These are phyloP conservation scores for Lysandra bellargus DNA, from an alignment of 2,888 invertebrate genomes.

Conservation along the genomic window DNA sequence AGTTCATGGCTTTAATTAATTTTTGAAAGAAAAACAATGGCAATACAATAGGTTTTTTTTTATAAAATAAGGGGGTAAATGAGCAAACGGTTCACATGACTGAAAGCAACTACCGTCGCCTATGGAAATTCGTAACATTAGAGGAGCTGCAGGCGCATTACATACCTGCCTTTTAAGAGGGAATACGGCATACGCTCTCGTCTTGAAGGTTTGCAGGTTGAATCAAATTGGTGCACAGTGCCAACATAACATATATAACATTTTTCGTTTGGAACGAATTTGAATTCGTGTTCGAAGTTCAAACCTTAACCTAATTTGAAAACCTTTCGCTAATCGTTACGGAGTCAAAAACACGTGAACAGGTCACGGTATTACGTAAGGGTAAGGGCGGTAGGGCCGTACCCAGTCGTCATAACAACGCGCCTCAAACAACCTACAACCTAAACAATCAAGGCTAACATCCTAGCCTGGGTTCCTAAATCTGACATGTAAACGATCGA, in stretches of 20 bases:
- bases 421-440: constrained; percentile 45
- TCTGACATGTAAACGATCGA: neutral
- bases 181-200: too few species aligned
- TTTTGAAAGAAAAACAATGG: too few species aligned
- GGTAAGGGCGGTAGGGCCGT: constrained; percentile 46
- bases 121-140: too few species aligned
- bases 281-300: neutral
- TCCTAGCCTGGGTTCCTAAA: neutral
- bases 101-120: too few species aligned
- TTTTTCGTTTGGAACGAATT: neutral
- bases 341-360: constrained; percentile 48
- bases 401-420: constrained; percentile 51
- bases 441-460: constrained; percentile 25
- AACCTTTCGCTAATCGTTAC: constrained; percentile 46
- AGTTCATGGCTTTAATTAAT: too few species aligned
- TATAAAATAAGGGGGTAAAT: too few species aligned
- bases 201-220: too few species aligned
- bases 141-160: too few species aligned
- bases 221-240: neutral
- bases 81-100: too few species aligned
- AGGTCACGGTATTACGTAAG: constrained; percentile 52
- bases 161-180: too few species aligned
- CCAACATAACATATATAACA: neutral
- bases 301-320: constrained; percentile 44
- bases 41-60: neutral